Percentiles rank a stretch among this genome's conserved stretches.
Evolutionary conservation across 2,888 invertebrate species (phyloP).

Genomic region (Fabriciana adippe): DNA sequence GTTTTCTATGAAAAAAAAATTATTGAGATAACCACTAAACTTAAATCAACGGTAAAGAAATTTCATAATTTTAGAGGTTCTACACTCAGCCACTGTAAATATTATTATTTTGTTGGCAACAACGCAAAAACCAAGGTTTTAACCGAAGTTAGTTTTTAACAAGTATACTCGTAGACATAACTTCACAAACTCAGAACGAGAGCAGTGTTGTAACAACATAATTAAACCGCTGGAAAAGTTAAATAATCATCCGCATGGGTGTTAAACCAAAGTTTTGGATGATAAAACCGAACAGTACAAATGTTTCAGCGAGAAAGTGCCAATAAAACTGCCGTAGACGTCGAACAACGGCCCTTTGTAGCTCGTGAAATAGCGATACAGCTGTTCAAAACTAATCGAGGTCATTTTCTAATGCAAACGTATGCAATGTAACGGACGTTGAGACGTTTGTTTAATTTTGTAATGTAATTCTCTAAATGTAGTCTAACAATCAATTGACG

Average conservation of each 20-base stretch:
- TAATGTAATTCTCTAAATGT: constrained; percentile 4
- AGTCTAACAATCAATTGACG: background rate
- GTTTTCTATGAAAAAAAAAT: too few species aligned
- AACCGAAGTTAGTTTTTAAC: too few species aligned
- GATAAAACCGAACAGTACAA: constrained; percentile 42
- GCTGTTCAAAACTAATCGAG: constrained; percentile 52
- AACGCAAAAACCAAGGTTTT: too few species aligned
- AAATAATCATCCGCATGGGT: constrained; percentile 26
- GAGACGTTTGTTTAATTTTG: constrained; percentile 6
- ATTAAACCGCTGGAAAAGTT: constrained; percentile 30
- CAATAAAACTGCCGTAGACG: constrained; percentile 47
- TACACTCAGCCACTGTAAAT: too few species aligned
- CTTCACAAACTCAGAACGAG: background rate
- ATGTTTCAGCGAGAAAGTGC: constrained; percentile 43
- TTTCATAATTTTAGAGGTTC: too few species aligned
- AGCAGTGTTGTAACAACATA: constrained; percentile 12
- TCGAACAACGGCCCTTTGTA: constrained; percentile 51
- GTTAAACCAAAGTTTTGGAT: constrained; percentile 39
- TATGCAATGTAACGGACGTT: constrained; percentile 31
- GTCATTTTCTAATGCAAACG: constrained; percentile 47
- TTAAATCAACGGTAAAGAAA: too few species aligned
- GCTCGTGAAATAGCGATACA: constrained; percentile 48
- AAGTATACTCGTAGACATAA: background rate
- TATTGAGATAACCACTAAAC: too few species aligned
- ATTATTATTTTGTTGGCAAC: too few species aligned